Base-by-base conservation (phyloP, 2,888 invertebrate genomes). In the Latrodectus elegans region DNA sequence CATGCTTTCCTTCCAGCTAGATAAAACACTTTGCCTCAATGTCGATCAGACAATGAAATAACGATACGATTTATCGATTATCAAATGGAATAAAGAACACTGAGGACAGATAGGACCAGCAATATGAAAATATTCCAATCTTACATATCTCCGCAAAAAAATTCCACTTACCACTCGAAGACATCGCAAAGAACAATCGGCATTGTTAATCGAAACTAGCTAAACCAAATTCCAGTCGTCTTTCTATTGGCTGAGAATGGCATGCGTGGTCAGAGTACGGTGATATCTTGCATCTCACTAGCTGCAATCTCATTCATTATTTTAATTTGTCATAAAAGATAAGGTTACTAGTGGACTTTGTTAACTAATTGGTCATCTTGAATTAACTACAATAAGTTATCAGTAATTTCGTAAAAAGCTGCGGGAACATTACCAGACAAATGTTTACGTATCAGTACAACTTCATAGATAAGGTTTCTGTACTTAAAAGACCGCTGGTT, bases 1-100 rank as follows among this genome's bases (percentile, higher is more conserved):
- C 17, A 78, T 8, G 53, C 55, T 67, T 67, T 73, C 17, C 73
- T 76, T 84, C 71, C 65, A n/a, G 11, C 22, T 60, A 14, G 85
- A 85, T 85, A 85, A 85, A 64, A 53, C 70, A 74, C 75, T 64
- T 60, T n/a, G 70, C 53, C 79, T 73, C 85, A 85, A 85, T 85
- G 85, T 85, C 85, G 85, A 49, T 49, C 22, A 67, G 79, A 85
- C 85, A 85, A 85, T 85, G 75, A 85, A 53, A 78, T 60, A 68
- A 49, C 67, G 65, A 73, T 64, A 12, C 22, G 79, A 85, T 79
- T 73, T 75, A 85, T 75, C 79, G 74, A 75, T 75, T 64, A 80
- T 70, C 64, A 70, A 79, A 79, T 60, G 79, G 79, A 70, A 85
- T 70, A 52, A 51, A 38, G 38, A 9, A 17, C 49, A 15, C 22